These are phyloP conservation scores for Lophotriccus pileatus DNA, from an alignment of 2,797 vertebrate genomes.

Conservation along the genomic window DNA sequence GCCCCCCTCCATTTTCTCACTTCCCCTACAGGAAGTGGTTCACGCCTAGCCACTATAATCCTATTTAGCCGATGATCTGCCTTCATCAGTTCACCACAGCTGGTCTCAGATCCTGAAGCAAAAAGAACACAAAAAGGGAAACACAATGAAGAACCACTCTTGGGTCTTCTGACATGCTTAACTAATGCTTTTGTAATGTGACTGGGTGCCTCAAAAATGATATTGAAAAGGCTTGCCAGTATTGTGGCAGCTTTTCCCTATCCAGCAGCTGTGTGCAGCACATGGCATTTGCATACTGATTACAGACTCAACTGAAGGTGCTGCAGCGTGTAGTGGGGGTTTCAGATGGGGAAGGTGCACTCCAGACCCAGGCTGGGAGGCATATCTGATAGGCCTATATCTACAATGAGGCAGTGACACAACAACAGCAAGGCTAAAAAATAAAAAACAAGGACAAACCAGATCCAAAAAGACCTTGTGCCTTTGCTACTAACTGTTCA, in stretches of 20 bases:
- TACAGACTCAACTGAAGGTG: background rate
- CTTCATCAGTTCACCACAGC: background rate
- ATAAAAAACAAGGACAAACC: background rate
- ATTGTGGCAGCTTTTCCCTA: background rate
- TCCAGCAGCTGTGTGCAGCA: background rate
- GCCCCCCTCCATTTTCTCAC: background rate
- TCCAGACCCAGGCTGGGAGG: background rate
- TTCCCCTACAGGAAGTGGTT: background rate
- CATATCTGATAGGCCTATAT: background rate
- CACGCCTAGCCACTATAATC: background rate
- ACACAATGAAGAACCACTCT: background rate
- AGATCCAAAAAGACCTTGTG: background rate
- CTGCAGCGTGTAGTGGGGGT: background rate
- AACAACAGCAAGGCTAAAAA: background rate
- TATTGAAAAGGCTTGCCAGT: background rate
- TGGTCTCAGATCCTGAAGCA: background rate
- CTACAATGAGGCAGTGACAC: background rate
- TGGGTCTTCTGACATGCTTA: background rate
- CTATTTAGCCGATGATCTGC: background rate
- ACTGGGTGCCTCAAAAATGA: background rate
- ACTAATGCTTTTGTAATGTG: background rate
- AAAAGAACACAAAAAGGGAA: background rate
- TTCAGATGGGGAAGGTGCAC: background rate
- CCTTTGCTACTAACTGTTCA: background rate
- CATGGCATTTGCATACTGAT: slow-evolving; percentile 1